phyloP scores from a whole-genome alignment of 2,888 invertebrate genomes.

The Eristalis arbustorum region DNA sequence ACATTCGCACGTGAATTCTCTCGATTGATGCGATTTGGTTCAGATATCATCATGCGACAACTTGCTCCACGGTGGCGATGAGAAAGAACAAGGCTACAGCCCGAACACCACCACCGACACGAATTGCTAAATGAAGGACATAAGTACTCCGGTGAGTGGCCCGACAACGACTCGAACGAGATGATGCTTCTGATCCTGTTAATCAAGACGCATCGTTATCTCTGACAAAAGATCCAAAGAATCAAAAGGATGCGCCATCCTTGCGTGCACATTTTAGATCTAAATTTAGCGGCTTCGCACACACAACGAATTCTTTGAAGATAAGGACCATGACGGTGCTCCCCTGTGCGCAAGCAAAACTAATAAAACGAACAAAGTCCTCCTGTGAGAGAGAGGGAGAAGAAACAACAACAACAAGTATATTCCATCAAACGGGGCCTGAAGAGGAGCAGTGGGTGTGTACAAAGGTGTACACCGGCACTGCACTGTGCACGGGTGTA shows the following conservation, averaged over 20 bases:
- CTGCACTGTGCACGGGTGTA: conserved; percentile 21
- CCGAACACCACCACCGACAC: conserved; percentile 7
- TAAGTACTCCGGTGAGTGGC: conserved; percentile 41
- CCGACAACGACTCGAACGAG: conserved; percentile 26
- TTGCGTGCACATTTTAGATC: conserved; percentile 35
- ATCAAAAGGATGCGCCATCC: conserved; percentile 38
- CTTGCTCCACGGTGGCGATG: background rate
- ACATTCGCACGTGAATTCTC: conserved; percentile 43
- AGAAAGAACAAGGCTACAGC: background rate
- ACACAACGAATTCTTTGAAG: conserved; percentile 20
- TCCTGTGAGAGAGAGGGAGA: background rate
- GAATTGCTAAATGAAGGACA: conserved; percentile 61
- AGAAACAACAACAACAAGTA: conserved; percentile 8
- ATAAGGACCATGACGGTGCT: background rate
- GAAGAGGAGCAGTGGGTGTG: background rate
- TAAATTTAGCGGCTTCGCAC: conserved; percentile 30
- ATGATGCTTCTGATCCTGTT: conserved; percentile 60
- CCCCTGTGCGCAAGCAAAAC: conserved; percentile 7
- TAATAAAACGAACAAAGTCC: conserved; percentile 35
- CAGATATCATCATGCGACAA: background rate
- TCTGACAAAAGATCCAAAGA: conserved; percentile 46
- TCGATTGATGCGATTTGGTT: conserved; percentile 47
- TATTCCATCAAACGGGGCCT: background rate
- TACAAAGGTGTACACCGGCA: background rate
- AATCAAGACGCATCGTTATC: conserved; percentile 66